Base-by-base conservation (phyloP, 2,888 invertebrate species). In the Calameuta idolon region DNA sequence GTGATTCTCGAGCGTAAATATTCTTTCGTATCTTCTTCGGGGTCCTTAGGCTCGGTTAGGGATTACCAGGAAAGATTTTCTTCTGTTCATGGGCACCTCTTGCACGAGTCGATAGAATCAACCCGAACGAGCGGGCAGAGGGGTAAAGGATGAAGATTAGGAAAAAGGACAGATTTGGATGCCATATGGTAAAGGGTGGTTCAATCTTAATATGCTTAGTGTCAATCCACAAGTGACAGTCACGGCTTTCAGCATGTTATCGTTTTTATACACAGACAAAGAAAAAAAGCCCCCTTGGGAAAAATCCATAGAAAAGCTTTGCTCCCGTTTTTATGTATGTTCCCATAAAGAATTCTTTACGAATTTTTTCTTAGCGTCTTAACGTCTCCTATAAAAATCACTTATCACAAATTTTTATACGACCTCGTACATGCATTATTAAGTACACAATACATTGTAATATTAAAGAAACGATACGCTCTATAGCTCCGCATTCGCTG, bases 191-290 rank as follows among this genome's bases (percentile, higher is more conserved):
- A 76, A 76, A 79, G 73, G 69, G 71, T 40, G 75, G 68, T 76
- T 76, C 80, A 77, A 80, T 82, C 81, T 80, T 83, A 81, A 84
- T 83, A 81, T 81, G 80, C 82, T 82, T 81, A 81, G 81, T 81
- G 81, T 79, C 82, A 78, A 81, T 80, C 80, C 75, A 23, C 23
- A 55, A 55, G 23, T 55, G 55, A 55, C 55, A 55, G 55, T 15
- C 55, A 23, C 55, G 9, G 9, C 23, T 55, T 55, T 23, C 55
- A 55, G 55, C 5, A 23, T 55, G 55, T 55, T 23, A 55, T 55
- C 9, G 9, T 55, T 55, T 23, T 55, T 55, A 40, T 40, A 15
- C 40, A 40, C 40, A 40, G 15, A 37, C 37, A 37, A 37, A 37
- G 4, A 37, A 12, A 15, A 37, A 0, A 0, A n/a, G n/a, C 31